Evolutionary conservation across 1,140 invertebrate species (phyloP).

Genomic region (Lucilia cuprina): DNA sequence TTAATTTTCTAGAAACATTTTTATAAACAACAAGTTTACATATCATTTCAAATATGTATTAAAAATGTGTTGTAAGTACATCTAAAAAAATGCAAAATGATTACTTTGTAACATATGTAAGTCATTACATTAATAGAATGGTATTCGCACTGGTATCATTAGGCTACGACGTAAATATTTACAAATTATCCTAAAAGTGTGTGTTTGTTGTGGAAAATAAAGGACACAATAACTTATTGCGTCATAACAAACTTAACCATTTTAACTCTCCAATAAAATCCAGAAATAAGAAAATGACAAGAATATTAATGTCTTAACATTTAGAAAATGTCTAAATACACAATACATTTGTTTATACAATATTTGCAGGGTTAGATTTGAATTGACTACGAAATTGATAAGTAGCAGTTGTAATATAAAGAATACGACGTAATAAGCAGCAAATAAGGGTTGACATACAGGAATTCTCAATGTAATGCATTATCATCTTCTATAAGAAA

Average conservation of each 20-base stretch:
- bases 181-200: not conserved
- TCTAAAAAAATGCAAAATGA: too few relatives aligned
- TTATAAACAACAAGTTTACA: too few relatives aligned
- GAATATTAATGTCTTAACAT: constrained; percentile 1
- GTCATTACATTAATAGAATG: too few relatives aligned
- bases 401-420: not conserved
- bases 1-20: too few relatives aligned
- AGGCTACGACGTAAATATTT: not conserved
- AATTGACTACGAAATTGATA: not conserved
- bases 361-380: not conserved
- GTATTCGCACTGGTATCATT: too few relatives aligned
- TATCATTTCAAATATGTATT: too few relatives aligned
- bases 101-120: too few relatives aligned
- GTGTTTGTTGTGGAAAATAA: not conserved
- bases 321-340: not conserved
- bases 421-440: not conserved
- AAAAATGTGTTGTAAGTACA: too few relatives aligned
- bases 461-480: not conserved
- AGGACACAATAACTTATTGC: not conserved
- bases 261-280: not conserved
- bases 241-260: constrained; percentile 12
- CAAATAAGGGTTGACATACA: constrained; percentile 22
- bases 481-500: not conserved
- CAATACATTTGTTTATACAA: too few relatives aligned
- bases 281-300: not conserved